A percentile compares a stretch with the other conserved stretches of the same genome.
phyloP scores from a whole-genome alignment of 2,797 vertebrate species.

The Numenius phaeopus region DNA sequence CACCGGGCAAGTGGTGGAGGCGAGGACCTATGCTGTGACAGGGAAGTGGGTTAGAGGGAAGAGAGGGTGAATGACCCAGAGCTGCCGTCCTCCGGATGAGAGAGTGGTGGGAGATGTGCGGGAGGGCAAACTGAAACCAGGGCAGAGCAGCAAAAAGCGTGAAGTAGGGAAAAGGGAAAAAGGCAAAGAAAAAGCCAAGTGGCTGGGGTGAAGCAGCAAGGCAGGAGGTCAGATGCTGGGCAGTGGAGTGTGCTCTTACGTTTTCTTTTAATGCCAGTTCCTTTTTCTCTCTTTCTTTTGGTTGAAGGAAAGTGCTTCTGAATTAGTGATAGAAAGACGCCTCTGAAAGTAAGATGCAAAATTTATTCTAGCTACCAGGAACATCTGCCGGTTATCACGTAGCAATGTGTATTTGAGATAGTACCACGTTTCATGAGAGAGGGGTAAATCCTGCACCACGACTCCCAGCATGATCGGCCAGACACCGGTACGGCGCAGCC shows the following conservation, averaged over 20 bases:
- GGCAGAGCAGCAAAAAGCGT: conserved; percentile 17
- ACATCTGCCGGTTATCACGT: neutral
- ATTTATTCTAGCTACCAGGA: conserved; percentile 63
- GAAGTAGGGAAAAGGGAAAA: neutral
- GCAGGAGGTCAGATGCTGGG: conserved; percentile 25
- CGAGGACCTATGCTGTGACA: neutral
- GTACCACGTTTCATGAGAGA: neutral
- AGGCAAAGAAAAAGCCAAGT: conserved; percentile 8
- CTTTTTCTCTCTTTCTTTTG: conserved; percentile 93
- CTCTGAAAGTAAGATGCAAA: conserved; percentile 83
- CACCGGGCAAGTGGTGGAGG: neutral
- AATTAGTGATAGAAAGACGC: conserved; percentile 96
- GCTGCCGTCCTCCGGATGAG: neutral
- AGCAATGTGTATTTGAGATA: neutral
- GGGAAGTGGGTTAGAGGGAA: neutral
- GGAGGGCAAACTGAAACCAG: conserved; percentile 20
- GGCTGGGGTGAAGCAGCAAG: conserved; percentile 9
- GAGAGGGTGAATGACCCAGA: neutral
- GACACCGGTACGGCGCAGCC: neutral
- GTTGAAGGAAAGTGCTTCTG: conserved; percentile 96
- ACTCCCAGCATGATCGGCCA: neutral
- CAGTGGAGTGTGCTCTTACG: conserved; percentile 82
- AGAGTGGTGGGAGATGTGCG: neutral
- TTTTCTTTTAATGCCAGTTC: conserved; percentile 90
- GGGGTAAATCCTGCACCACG: neutral